phyloP scores from a whole-genome alignment of 2,113 vertebrate genomes.

The Anolis sagrei region DNA sequence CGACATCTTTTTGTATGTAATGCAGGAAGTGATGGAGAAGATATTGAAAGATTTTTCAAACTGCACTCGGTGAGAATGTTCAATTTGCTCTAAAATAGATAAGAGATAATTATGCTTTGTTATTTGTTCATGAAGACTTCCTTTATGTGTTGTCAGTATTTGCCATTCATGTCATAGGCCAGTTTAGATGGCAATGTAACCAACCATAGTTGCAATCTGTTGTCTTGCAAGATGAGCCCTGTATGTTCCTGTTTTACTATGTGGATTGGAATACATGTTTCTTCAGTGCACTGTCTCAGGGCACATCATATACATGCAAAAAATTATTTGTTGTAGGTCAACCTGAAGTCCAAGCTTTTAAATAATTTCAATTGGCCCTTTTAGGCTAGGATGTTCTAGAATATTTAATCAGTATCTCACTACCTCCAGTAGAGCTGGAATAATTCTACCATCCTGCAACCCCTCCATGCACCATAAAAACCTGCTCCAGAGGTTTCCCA shows the following conservation, averaged over 20 bases:
- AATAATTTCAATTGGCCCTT: neutral
- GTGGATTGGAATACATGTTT: neutral
- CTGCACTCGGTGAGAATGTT: conserved; percentile 86
- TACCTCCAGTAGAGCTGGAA: no score
- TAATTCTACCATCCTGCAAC: no score
- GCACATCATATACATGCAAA: neutral
- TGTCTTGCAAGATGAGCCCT: neutral
- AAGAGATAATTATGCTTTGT: neutral
- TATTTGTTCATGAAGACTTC: neutral
- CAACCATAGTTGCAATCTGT: neutral
- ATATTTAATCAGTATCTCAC: no score
- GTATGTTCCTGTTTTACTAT: no score
- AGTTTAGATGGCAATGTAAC: neutral
- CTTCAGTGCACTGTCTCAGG: neutral
- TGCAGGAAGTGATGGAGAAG: conserved; percentile 93
- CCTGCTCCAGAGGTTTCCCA: no score
- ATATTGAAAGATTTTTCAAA: conserved; percentile 96
- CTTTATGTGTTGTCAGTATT: neutral
- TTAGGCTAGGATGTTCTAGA: no score
- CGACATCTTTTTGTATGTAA: conserved; percentile 93
- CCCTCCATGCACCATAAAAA: no score
- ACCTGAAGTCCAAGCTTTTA: neutral
- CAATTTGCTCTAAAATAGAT: neutral
- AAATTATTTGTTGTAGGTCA: neutral
- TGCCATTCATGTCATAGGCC: neutral